A percentile compares a stretch with the other conserved stretches of the same genome.
phyloP scores from a whole-genome alignment of 2,888 invertebrate genomes.

The Xanthia togata region DNA sequence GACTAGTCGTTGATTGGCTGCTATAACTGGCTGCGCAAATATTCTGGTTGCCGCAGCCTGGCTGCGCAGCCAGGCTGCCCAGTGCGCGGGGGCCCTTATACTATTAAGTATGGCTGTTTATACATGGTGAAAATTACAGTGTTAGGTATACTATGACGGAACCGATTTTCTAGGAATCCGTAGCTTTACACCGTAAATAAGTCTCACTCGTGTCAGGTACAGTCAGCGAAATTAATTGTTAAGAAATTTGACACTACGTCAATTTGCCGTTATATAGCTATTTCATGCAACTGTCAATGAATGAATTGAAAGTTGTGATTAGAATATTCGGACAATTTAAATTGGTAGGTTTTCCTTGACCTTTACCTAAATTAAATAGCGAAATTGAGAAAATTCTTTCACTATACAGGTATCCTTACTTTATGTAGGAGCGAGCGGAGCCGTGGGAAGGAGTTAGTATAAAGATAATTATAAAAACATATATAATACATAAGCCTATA shows the following conservation, averaged over 20 bases:
- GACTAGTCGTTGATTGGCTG: too few relatives aligned
- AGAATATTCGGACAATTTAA: neutral
- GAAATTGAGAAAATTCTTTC: neutral
- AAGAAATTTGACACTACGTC: neutral
- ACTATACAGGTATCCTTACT: too few relatives aligned
- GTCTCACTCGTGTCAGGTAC: neutral
- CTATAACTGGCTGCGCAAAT: too few relatives aligned
- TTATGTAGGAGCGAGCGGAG: too few relatives aligned
- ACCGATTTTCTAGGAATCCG: neutral
- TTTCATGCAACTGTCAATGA: neutral
- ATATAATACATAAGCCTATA: conserved; percentile 15
- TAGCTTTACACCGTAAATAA: neutral
- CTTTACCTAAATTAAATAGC: neutral
- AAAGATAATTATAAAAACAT: neutral
- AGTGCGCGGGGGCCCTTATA: too few relatives aligned
- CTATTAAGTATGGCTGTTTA: neutral
- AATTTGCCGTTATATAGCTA: neutral
- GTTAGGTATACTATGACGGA: neutral
- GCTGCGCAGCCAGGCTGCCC: too few relatives aligned
- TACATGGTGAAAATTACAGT: neutral
- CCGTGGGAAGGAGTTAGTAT: too few relatives aligned
- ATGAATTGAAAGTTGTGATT: neutral
- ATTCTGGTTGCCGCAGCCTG: too few relatives aligned
- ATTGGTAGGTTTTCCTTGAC: neutral
- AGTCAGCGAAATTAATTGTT: neutral